Evolutionary conservation across 2,888 invertebrate genomes (phyloP).

Genomic region (Platycnemis pennipes): DNA sequence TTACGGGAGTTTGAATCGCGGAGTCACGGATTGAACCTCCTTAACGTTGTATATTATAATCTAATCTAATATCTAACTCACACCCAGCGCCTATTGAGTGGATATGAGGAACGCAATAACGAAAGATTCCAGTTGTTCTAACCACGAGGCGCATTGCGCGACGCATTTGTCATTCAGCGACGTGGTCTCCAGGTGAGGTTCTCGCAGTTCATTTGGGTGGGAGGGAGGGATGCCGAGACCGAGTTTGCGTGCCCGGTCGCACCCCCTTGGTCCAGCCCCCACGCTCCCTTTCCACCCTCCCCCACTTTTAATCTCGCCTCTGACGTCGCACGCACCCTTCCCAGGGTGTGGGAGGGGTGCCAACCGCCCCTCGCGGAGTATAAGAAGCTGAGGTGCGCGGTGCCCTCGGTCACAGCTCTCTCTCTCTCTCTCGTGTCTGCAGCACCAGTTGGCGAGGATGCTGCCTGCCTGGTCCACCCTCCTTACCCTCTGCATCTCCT

Average conservation of each 20-base stretch:
- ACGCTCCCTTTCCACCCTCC: neutral
- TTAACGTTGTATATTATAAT: too few relatives aligned
- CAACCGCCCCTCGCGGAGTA: neutral
- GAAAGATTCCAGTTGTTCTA: too few relatives aligned
- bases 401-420: slow-evolving; percentile 5
- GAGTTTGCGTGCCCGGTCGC: slow-evolving; percentile 8
- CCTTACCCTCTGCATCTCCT: neutral
- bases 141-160: too few relatives aligned
- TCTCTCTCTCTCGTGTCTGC: neutral
- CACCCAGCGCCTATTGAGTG: too few relatives aligned
- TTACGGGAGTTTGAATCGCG: too few relatives aligned
- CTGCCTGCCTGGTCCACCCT: neutral
- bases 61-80: too few relatives aligned
- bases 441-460: neutral
- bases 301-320: neutral
- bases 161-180: too few relatives aligned
- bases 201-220: too few relatives aligned
- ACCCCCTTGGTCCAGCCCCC: neutral
- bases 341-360: neutral
- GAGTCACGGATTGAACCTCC: too few relatives aligned
- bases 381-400: neutral
- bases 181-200: too few relatives aligned
- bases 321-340: neutral
- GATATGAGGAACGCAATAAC: too few relatives aligned
- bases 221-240: neutral